Base-by-base conservation (phyloP, 2,797 vertebrate species). In the Aldrovandia affinis region DNA sequence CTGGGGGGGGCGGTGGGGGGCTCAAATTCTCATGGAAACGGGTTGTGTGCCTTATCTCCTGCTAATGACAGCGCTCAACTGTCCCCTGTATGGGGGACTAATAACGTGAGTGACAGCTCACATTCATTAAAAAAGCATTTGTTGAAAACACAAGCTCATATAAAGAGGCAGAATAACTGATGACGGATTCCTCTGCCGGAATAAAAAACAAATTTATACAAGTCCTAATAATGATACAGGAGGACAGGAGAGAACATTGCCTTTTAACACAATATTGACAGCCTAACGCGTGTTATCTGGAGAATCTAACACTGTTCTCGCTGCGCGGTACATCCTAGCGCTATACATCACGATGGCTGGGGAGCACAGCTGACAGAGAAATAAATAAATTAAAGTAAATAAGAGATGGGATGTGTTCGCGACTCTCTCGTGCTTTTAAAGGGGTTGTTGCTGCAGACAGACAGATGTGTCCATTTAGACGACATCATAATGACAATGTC, bases 41-140 rank as follows among this genome's bases (percentile, higher is more conserved):
- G 94, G 94, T 93, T 92, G 92, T 91, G 91, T 96, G 97, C 95
- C 95, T 95, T 89, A 84, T 87, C 88, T 84, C 88, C 91, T 94
- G 88, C 92, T 96, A 94, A 95, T 96, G 95, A 96, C 93, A 92
- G 89, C 90, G 90, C 92, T 93, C 94, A 93, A 95, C 93, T 94
- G 90, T 93, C 93, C 90, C 89, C 89, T 90, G 86, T 86, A 92
- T 91, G 92, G 87, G 65, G 75, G 83, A 65, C 86, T 84, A 86
- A 88, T 87, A 86, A 89, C 89, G 83, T 82, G 88, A 86, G 89
- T 89, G 88, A 89, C 85, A 88, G 86, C 78, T 83, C 83, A 84
- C 83, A 88, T 83, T 73, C 63, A 87, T 87, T 89, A 84, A 89
- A 85, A 88, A 83, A 86, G 80, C 59, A 81, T 83, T 84, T 80